A percentile compares a stretch with the other conserved stretches of the same genome.
Conservation (phyloP, 2,888 invertebrate species). For the Heliconius ismenius region DNA sequence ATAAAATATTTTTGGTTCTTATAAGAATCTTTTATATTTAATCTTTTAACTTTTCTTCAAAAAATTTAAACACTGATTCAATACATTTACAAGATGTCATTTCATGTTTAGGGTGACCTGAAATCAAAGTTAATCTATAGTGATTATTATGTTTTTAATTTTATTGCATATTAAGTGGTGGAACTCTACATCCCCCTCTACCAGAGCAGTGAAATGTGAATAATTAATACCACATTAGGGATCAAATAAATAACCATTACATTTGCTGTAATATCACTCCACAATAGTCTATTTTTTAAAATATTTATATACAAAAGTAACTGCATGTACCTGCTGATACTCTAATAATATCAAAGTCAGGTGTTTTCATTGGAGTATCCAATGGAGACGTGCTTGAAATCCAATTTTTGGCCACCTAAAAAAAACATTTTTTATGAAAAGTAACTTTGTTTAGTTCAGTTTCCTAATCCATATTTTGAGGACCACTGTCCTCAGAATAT, state of each 20-base stretch:
- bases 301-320: no score
- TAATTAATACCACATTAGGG: no score
- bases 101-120: conserved; percentile 85
- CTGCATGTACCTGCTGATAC: conserved; percentile 81
- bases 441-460: no score
- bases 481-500: no score
- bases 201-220: neutral
- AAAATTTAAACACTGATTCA: conserved; percentile 84
- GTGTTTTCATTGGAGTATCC: conserved; percentile 77
- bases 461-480: no score
- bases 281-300: no score
- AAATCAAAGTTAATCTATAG: conserved; percentile 43
- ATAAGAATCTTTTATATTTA: neutral
- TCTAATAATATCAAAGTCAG: conserved; percentile 78
- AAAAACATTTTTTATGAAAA: neutral
- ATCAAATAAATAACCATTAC: no score
- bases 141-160: neutral
- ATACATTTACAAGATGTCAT: conserved; percentile 86
- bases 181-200: neutral
- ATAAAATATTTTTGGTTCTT: neutral
- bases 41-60: conserved; percentile 69
- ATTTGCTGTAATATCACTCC: no score
- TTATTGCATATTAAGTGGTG: neutral
- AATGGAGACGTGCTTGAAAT: conserved; percentile 80
- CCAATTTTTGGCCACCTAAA: conserved; percentile 83